Base-by-base conservation (phyloP, 2,888 invertebrate species). In the Callyntrura guangdongensis region DNA sequence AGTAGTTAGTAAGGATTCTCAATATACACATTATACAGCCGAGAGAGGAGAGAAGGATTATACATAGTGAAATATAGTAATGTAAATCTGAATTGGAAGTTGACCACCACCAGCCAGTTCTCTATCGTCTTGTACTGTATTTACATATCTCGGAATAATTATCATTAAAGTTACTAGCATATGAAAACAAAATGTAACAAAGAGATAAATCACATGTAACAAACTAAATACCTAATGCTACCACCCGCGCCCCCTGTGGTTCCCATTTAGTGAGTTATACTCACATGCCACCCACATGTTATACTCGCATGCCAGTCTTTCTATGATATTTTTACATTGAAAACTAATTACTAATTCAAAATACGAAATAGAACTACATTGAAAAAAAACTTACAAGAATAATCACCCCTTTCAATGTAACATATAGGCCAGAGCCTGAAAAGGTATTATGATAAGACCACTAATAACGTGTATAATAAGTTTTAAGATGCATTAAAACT, bases 301-400 rank as follows among this genome's bases (percentile, higher is more conserved):
- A 64, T 77, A 72, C 45, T 53, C 77, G 45, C 72, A 77, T 56
- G 56, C 53, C 77, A 77, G 77, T 77, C 77, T 77, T 77, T 77
- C 22, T 56, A 17, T 53, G 4, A 6, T 53, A 77, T 77, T 77
- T 27, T 22, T 74, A n/a, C 53, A 27, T 56, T 56, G 20, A 20
- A 47, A 74, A 77, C 17, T 56, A 20, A 47, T 53, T n/a, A 69
- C 14, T 25, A n/a, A 77, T n/a, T 27, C 27, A 27, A 14, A 2
- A 27, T 27, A 27, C 8, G 53, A 72, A 17, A 0, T 45, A 72
- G 8, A 6, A 17, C n/a, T n/a, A 45, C n/a, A 49, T n/a, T 14
- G 4, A 77, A 14, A 22, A 74, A 22, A 14, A 74, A 56, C 17
- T 11, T 53, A 25, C 22, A 20, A 22, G 20, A 77, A 77, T 17